Percentiles rank a stretch among this genome's conserved stretches.
Evolutionary conservation across 2,797 vertebrate species (phyloP).

Genomic region (Melanotaenia maccullochi): DNA sequence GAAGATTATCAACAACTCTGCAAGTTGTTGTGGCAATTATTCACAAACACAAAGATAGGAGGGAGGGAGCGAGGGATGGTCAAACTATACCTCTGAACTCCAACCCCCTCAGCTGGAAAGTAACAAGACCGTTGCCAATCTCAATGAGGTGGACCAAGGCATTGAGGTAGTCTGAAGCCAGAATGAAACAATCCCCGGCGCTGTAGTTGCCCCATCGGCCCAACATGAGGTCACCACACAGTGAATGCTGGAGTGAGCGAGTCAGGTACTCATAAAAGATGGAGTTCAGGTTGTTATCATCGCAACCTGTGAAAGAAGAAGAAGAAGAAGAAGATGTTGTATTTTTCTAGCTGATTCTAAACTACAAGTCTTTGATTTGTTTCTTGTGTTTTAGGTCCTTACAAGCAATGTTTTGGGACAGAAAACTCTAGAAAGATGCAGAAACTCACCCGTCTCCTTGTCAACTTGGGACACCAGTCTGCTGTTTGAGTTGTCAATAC

Average conservation of each 20-base stretch:
- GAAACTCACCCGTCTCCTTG: constrained; percentile 89
- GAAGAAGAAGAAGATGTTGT: background rate
- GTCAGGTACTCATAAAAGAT: constrained; percentile 98
- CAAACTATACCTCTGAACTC: constrained; percentile 94
- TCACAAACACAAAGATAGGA: background rate
- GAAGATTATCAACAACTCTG: background rate
- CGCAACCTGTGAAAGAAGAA: constrained; percentile 82
- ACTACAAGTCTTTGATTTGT: background rate
- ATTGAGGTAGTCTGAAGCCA: constrained; percentile 99
- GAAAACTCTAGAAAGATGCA: background rate
- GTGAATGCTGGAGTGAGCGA: constrained; percentile 91
- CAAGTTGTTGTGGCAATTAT: fast-evolving
- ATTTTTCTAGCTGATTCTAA: background rate
- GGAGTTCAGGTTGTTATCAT: constrained; percentile 97
- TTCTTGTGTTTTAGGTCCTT: background rate
- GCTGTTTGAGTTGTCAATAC: constrained; percentile 95
- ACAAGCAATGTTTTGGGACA: background rate
- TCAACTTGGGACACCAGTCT: constrained; percentile 94
- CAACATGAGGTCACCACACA: constrained; percentile 93
- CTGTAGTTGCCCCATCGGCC: constrained; percentile 97
- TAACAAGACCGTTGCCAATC: constrained; percentile 96
- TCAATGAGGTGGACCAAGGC: constrained; percentile 97
- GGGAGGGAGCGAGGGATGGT: constrained; percentile 19
- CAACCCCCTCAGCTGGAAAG: constrained; percentile 95
- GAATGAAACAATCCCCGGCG: constrained; percentile 98